These are phyloP conservation scores for Athetis lepigone DNA, from an alignment of 2,888 invertebrate genomes.

Conservation along the genomic window DNA sequence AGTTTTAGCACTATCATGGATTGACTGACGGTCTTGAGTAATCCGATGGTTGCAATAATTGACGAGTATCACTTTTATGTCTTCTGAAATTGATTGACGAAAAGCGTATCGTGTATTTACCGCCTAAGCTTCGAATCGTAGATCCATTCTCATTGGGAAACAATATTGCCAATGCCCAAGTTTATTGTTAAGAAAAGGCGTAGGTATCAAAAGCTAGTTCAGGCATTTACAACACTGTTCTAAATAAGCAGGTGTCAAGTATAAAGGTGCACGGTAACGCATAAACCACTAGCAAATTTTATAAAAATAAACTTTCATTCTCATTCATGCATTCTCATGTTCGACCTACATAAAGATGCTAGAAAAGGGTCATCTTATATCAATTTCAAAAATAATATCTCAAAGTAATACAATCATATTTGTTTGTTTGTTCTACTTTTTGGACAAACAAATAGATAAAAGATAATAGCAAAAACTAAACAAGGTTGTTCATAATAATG, in stretches of 20 bases:
- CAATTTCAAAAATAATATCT: background rate
- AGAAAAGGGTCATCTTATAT: background rate
- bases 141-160: constrained; percentile 70
- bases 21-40: too few relatives aligned
- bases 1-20: too few relatives aligned
- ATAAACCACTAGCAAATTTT: constrained; percentile 11
- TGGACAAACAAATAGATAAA: background rate
- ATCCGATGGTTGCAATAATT: too few relatives aligned
- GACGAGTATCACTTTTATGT: too few relatives aligned
- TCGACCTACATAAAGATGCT: background rate
- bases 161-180: constrained; percentile 41
- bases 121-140: too few relatives aligned
- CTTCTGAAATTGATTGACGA: too few relatives aligned
- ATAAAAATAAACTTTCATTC: background rate
- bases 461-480: background rate
- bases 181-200: constrained; percentile 33
- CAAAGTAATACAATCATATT: too few relatives aligned
- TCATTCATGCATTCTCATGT: background rate
- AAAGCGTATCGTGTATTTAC: too few relatives aligned
- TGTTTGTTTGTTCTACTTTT: too few relatives aligned
- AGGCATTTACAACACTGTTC: constrained; percentile 23
- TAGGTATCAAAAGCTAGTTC: constrained; percentile 31
- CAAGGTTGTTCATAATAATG: background rate
- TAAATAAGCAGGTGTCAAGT: constrained; percentile 43
- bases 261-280: constrained; percentile 22